phyloP scores from a whole-genome alignment of 2,797 vertebrate genomes.

The Ctenosaura bakeri region DNA sequence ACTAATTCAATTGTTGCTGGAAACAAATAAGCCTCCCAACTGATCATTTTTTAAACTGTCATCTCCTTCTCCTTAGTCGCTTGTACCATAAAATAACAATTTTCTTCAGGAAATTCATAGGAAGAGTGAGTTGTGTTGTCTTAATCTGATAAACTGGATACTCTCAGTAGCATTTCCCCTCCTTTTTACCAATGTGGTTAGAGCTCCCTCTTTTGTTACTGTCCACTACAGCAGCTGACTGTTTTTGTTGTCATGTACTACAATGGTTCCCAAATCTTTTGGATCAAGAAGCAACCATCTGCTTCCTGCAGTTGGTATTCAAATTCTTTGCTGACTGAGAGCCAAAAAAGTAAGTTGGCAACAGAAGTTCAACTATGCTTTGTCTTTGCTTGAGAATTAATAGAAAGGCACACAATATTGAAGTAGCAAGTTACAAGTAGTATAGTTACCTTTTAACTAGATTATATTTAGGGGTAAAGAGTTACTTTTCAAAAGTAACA shows the following conservation, averaged over 20 bases:
- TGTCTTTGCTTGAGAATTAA: background rate
- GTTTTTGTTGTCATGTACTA: background rate
- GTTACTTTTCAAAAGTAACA: too few species aligned
- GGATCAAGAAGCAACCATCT: background rate
- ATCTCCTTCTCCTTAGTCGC: background rate
- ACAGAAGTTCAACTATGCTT: background rate
- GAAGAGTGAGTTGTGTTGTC: background rate
- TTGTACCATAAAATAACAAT: background rate
- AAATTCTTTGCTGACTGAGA: background rate
- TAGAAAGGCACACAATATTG: background rate
- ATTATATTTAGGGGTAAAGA: too few species aligned
- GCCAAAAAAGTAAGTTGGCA: background rate
- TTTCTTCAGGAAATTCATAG: background rate
- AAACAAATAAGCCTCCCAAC: background rate
- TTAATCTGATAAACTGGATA: background rate
- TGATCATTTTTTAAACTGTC: background rate
- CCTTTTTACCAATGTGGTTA: constrained; percentile 11
- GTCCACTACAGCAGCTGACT: background rate
- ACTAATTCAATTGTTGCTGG: background rate
- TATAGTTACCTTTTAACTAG: too few species aligned
- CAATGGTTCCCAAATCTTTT: background rate
- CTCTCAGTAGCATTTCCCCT: background rate
- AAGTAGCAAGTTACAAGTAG: too few species aligned
- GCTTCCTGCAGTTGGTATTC: constrained; percentile 14
- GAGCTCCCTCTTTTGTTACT: constrained; percentile 32